Conservation (phyloP, 2,797 vertebrate species). For the Vireo griseus region DNA sequence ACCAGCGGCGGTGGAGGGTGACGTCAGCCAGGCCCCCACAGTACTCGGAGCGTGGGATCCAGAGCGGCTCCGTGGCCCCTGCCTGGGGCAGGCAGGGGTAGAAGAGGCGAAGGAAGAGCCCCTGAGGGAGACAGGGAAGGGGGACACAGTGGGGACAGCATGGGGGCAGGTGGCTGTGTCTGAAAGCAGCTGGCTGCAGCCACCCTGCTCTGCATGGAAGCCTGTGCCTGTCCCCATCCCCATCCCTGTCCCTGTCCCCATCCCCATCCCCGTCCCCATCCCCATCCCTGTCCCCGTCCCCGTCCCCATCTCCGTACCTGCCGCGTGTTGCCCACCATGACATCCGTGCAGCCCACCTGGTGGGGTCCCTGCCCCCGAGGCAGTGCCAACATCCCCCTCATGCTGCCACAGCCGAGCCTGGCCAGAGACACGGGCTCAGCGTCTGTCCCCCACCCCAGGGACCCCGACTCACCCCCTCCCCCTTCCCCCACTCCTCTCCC, state of each 20-base stretch:
- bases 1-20: constrained; percentile 53
- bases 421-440: fast-evolving
- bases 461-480: fast-evolving
- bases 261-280: not conserved
- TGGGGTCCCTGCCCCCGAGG: constrained; percentile 57
- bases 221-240: not conserved
- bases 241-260: not conserved
- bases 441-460: fast-evolving
- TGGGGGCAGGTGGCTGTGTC: fast-evolving
- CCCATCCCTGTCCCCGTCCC: not conserved
- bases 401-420: not conserved
- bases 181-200: not conserved
- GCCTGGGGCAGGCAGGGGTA: constrained; percentile 62
- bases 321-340: constrained; percentile 67
- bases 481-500: not conserved
- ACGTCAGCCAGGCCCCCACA: constrained; percentile 44
- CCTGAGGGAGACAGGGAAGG: constrained; percentile 33
- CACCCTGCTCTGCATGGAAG: fast-evolving
- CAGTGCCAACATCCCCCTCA: constrained; percentile 60
- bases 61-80: constrained; percentile 20
- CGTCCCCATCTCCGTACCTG: constrained; percentile 28
- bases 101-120: constrained; percentile 74
- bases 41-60: constrained; percentile 73
- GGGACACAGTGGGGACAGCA: not conserved
- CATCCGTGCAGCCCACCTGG: constrained; percentile 66